Base-by-base conservation (phyloP, 2,888 invertebrate genomes). In the Acleris cristana region DNA sequence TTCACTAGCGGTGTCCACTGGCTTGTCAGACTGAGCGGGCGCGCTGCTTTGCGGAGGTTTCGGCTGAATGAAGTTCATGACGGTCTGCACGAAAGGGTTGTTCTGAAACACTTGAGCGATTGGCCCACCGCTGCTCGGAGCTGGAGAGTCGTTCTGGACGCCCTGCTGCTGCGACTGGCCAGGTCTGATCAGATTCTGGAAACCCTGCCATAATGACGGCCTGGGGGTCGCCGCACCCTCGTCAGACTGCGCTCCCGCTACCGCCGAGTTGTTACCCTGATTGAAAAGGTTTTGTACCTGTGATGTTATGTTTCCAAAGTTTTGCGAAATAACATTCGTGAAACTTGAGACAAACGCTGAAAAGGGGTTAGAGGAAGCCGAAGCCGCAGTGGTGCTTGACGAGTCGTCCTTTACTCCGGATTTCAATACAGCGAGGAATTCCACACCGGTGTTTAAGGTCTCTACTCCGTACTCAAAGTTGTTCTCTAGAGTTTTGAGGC, bases 381-480 rank as follows among this genome's bases (percentile, higher is more conserved):
- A 69, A 7, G 64, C 58, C 4, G 66, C 58, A 7, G 69, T 49
- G 30, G 69, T 53, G 3, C 64, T 61, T 16, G 55, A 58, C 48
- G 64, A 69, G 21, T 72, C 72, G 5, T 67, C 72, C 26, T 70
- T 71, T 19, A 64, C 68, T 60, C 65, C 83, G 21, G 84, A 84
- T 68, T 80, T 86, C 44, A 84, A 64, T 18, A 75, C 77, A 2
- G 83, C 80, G 45, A 84, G 78, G 16, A 83, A 72, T 64, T 83
- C 76, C 1, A 89, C 81, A 14, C 89, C 87, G 44, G 85, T 83
- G 4, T 81, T 71, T 34, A 91, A 75, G 57, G 82, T 80, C 48
- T 84, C 75, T 3, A 90, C 79, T 30, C 85, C 87, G 5, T 70
- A 74, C 48, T 85, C 79, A 67, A 91, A 88, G 55, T 87, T 85